Evolutionary conservation across 2,888 invertebrate species (phyloP).

Genomic region (Caenorhabditis virilis): DNA sequence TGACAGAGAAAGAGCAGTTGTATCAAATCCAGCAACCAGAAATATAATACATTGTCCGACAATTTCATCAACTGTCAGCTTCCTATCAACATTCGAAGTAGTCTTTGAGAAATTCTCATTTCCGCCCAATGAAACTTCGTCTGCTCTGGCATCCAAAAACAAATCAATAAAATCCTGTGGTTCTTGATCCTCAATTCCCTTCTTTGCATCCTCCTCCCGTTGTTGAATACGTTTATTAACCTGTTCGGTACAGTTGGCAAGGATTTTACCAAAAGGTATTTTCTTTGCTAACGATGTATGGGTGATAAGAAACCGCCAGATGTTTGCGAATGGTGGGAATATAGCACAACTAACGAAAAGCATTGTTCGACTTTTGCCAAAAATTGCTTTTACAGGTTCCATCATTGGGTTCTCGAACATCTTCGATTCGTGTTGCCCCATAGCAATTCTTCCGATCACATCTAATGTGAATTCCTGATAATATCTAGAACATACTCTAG

Average conservation of each 20-base stretch:
- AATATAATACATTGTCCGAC: conserved; percentile 70
- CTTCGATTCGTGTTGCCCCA: conserved; percentile 40
- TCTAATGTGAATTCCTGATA: conserved; percentile 56
- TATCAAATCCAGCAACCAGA: conserved; percentile 73
- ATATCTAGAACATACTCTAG: no score
- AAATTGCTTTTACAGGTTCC: conserved; percentile 5
- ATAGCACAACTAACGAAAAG: conserved; percentile 12
- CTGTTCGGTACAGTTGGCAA: conserved; percentile 10
- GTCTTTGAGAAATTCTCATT: conserved; percentile 12
- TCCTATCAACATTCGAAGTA: conserved; percentile 11
- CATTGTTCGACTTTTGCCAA: conserved; percentile 14
- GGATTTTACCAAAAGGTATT: conserved; percentile 8
- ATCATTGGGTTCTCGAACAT: conserved; percentile 26
- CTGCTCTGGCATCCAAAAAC: conserved; percentile 49
- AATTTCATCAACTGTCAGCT: conserved; percentile 59
- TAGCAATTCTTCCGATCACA: conserved; percentile 49
- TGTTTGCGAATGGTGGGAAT: conserved; percentile 10
- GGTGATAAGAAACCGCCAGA: background rate
- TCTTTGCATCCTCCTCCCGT: conserved; percentile 18
- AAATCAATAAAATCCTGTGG: conserved; percentile 54
- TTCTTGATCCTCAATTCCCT: conserved; percentile 25
- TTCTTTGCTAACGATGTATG: background rate
- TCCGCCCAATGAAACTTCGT: conserved; percentile 23
- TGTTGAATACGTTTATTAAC: conserved; percentile 30
- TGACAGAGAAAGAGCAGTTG: conserved; percentile 71